A percentile compares a stretch with the other conserved stretches of the same genome.
Evolutionary conservation across 2,113 vertebrate species (phyloP).

Genomic region (Tachysurus vachellii): DNA sequence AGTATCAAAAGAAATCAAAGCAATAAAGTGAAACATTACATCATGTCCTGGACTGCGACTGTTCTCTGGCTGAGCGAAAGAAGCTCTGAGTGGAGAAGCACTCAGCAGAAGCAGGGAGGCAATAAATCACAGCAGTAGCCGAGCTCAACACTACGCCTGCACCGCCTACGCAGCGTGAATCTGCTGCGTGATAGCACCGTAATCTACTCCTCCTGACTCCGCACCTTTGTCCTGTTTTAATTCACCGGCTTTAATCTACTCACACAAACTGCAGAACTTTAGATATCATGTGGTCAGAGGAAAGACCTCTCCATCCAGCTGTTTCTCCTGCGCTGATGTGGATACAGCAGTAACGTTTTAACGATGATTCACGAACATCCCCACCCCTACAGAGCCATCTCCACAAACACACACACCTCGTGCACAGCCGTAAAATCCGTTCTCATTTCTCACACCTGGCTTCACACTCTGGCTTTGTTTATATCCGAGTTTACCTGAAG

Average conservation of each 20-base stretch:
- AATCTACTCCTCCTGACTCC: slow-evolving; percentile 36
- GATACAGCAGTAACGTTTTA: neutral
- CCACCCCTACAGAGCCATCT: neutral
- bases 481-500: neutral
- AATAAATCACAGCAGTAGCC: slow-evolving; percentile 56
- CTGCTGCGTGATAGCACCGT: slow-evolving; percentile 37
- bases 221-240: slow-evolving; percentile 12
- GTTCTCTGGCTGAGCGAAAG: slow-evolving; percentile 47
- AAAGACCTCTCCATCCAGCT: neutral
- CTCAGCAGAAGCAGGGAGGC: slow-evolving; percentile 50
- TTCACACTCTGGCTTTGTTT: neutral
- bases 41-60: slow-evolving; percentile 50
- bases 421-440: neutral
- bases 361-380: neutral
- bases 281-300: neutral
- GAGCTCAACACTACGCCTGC: slow-evolving; percentile 42
- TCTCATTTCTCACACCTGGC: neutral
- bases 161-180: slow-evolving; percentile 49
- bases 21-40: slow-evolving; percentile 49
- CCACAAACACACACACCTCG: neutral
- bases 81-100: slow-evolving; percentile 53
- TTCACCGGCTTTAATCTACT: slow-evolving; percentile 10
- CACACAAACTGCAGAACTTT: neutral
- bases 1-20: slow-evolving; percentile 24
- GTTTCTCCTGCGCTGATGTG: neutral